Evolutionary conservation across 1,140 invertebrate genomes (phyloP).

Genomic region (Diploscapter pachys): DNA sequence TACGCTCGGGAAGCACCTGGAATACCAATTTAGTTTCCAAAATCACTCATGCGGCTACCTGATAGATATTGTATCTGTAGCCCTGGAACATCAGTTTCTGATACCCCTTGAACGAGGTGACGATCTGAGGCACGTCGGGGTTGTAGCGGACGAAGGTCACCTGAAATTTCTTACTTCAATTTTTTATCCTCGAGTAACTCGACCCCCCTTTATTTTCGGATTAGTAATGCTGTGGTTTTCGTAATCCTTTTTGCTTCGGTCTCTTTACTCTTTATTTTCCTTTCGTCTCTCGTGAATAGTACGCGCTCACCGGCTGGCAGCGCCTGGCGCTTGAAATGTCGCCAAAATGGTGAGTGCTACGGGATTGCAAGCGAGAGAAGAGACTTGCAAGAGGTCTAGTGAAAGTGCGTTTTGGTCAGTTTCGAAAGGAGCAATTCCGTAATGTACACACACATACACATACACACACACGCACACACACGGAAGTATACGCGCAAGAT

Average conservation of each 20-base stretch:
- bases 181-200: too few species aligned
- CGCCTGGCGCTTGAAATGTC: too few species aligned
- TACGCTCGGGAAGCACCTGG: constrained; percentile 28
- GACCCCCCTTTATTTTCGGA: neutral
- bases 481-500: too few species aligned
- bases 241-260: constrained; percentile 3
- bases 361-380: too few species aligned
- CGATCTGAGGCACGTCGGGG: constrained; percentile 33
- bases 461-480: too few species aligned
- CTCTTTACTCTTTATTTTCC: constrained; percentile 5
- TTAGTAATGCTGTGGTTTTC: neutral
- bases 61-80: constrained; percentile 36
- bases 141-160: constrained; percentile 29
- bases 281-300: too few species aligned
- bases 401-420: too few species aligned
- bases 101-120: constrained; percentile 36
- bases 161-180: constrained; percentile 11
- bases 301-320: too few species aligned
- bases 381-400: too few species aligned
- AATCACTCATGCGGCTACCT: constrained; percentile 6
- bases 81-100: constrained; percentile 37
- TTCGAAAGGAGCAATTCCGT: too few species aligned
- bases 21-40: constrained; percentile 1
- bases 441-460: too few species aligned
- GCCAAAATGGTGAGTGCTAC: too few species aligned